A percentile compares a stretch with the other conserved stretches of the same genome.
Conservation (phyloP, 2,888 invertebrate species). For the Apamea epomidion region DNA sequence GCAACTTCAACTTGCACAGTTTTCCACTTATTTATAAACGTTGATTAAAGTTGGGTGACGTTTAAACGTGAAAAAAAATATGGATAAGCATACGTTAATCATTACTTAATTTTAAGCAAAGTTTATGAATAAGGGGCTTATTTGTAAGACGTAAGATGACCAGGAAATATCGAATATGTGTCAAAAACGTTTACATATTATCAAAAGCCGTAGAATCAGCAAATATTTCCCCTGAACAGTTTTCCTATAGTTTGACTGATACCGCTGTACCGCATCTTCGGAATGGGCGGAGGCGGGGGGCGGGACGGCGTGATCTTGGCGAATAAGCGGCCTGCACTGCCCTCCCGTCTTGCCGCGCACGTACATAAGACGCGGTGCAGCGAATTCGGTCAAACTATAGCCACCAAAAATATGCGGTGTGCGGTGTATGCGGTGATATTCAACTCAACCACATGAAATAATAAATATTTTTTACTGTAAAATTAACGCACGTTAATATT, state of each 20-base stretch:
- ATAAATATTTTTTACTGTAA: slow-evolving; percentile 1
- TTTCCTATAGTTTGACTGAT: not conserved
- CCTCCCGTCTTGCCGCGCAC: not conserved
- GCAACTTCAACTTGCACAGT: not conserved
- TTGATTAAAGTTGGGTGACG: not conserved
- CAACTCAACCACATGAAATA: not conserved
- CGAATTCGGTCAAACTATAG: not conserved
- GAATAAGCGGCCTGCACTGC: not conserved
- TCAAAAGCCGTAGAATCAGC: not conserved
- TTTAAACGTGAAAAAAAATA: not conserved
- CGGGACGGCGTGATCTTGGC: not conserved
- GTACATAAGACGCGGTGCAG: not conserved
- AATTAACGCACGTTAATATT: not conserved
- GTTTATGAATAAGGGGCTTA: not conserved
- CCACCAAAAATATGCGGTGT: not conserved
- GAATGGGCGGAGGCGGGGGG: not conserved
- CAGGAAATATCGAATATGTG: not conserved
- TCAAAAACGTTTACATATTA: not conserved
- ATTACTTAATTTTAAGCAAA: not conserved
- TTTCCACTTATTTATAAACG: not conserved
- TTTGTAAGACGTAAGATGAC: not conserved
- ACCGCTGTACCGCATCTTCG: not conserved
- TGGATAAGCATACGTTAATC: not conserved
- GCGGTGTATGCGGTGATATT: no score
- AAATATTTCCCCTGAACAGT: not conserved